A percentile compares a stretch with the other conserved stretches of the same genome.
Evolutionary conservation across 2,797 vertebrate genomes (phyloP).

Genomic region (Presbytis comata): DNA sequence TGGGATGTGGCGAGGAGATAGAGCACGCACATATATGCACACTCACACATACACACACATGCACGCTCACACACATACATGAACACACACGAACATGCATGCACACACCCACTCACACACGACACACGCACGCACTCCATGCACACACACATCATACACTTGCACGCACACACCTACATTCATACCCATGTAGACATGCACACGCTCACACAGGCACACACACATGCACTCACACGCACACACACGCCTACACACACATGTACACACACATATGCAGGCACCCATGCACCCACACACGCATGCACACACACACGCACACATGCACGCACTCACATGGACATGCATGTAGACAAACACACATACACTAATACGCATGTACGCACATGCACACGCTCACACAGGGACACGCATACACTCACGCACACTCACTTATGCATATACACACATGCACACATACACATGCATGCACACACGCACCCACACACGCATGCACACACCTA

Average conservation of each 20-base stretch:
- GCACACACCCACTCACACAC: too few relatives aligned
- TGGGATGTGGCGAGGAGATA: too few relatives aligned
- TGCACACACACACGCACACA: too few relatives aligned
- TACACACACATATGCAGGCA: background rate
- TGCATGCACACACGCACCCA: background rate
- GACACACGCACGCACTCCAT: rapidly evolving
- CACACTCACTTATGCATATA: too few relatives aligned
- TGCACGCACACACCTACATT: background rate
- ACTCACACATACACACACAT: background rate
- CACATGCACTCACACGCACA: rapidly evolving
- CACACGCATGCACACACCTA: rapidly evolving
- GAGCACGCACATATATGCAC: background rate
- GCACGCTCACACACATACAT: background rate
- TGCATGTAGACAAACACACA: background rate
- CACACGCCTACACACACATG: background rate
- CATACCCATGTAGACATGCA: background rate
- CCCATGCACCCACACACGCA: rapidly evolving
- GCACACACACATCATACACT: background rate
- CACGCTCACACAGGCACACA: background rate
- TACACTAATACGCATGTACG: too few relatives aligned
- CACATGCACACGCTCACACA: too few relatives aligned
- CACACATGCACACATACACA: too few relatives aligned
- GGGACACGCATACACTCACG: rapidly evolving
- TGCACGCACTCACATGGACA: too few relatives aligned
- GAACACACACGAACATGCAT: rapidly evolving